phyloP scores from a whole-genome alignment of 2,797 vertebrate genomes.

The Lepidocolaptes lacrymiger region DNA sequence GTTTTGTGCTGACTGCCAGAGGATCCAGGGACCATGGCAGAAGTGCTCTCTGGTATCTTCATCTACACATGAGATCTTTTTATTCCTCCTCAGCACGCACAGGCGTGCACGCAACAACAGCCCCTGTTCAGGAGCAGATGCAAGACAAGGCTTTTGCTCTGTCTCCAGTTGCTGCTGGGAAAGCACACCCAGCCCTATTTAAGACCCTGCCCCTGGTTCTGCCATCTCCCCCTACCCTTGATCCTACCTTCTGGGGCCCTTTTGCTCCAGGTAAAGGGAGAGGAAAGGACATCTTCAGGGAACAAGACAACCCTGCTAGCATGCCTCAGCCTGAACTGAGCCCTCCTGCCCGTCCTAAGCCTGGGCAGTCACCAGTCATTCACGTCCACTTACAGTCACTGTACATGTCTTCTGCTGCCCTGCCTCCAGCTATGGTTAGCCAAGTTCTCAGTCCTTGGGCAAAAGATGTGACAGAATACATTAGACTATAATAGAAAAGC shows the following conservation, averaged over 20 bases:
- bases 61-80: neutral
- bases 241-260: neutral
- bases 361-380: neutral
- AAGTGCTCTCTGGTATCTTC: neutral
- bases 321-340: neutral
- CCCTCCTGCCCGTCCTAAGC: neutral
- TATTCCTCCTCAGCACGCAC: neutral
- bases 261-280: neutral
- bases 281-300: conserved; percentile 3
- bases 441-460: conserved; percentile 14
- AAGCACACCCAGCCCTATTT: neutral
- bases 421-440: neutral
- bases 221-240: neutral
- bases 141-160: neutral
- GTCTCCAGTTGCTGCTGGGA: neutral
- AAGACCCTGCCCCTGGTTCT: neutral
- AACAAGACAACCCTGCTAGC: neutral
- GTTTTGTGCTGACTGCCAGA: neutral
- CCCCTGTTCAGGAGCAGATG: neutral
- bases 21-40: neutral
- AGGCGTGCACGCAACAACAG: neutral
- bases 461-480: conserved; percentile 60
- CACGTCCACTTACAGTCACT: conserved; percentile 49
- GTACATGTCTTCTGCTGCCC: neutral
- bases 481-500: conserved; percentile 33